Evolutionary conservation across 2,888 invertebrate genomes (phyloP), one percentile per base, ranked within the genome.

Genomic region (Temnothorax rugatulus): DNA sequence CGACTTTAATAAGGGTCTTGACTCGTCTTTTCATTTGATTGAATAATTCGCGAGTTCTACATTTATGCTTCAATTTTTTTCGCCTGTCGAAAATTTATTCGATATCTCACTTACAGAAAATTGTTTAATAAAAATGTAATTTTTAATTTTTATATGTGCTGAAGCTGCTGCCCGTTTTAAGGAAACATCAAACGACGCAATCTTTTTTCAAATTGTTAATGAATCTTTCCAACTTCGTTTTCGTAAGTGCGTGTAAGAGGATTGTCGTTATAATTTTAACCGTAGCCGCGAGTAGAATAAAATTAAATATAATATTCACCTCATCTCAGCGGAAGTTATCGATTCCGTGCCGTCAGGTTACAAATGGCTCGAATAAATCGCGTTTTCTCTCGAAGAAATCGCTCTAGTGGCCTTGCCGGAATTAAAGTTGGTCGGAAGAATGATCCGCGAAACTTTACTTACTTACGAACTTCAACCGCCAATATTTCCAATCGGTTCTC

Each of bases 351-450:
- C 73, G 47, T 15, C 76, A 21, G 25, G 47, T 81, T 71, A 81
- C 73, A 71, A 81, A 81, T 71, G 79, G 73, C 73, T 71, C 73
- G 79, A 81, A 25, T 81, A 73, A 81, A 81, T 77, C 54, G 69
- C 41, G 77, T 77, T 54, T 68, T 68, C 77, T 68, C 77, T 52
- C 29, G 25, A 77, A 77, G 68, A 77, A 77, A 69, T 71, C 79
- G 73, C 29, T 81, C 79, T 81, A 71, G 79, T 71, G 73, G 79
- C 71, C 79, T 81, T 71, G 79, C 73, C 15, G 73, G 79, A 71
- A 81, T 81, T 81, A 81, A 81, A 81, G 79, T 81, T 81, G 59
- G 47, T 34, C 71, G 59, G 47, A 71, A 81, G 73, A 81, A 71
- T 47, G 44, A 79, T 71, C 25, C 21, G 79, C 79, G 73, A 71